A percentile compares a stretch with the other conserved stretches of the same genome.
Conservation (phyloP, 2,113 vertebrate species). For the Calidris pygmaea region DNA sequence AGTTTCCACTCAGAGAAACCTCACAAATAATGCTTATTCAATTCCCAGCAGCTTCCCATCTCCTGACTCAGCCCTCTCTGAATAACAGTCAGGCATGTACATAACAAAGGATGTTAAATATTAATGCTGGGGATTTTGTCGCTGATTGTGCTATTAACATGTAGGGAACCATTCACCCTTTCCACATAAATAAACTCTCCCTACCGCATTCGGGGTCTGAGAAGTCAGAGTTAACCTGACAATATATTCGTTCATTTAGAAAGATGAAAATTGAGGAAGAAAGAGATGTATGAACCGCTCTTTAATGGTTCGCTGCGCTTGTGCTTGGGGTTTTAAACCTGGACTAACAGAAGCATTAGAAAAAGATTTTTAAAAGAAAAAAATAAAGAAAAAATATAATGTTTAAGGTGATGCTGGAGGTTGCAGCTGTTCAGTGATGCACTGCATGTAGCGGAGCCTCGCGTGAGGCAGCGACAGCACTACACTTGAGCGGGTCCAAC, state of each 20-base stretch:
- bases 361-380: background rate
- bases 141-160: constrained; percentile 28
- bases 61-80: constrained; percentile 36
- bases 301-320: background rate
- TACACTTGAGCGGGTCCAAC: background rate
- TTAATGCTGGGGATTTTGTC: constrained; percentile 42
- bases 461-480: fast-evolving
- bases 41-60: constrained; percentile 23
- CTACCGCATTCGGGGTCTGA: constrained; percentile 1
- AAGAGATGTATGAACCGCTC: background rate
- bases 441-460: background rate
- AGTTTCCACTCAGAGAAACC: background rate
- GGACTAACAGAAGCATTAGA: background rate
- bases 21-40: constrained; percentile 38
- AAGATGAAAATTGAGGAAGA: background rate
- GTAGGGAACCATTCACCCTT: constrained; percentile 35
- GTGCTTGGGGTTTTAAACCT: background rate
- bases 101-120: constrained; percentile 63
- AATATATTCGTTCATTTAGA: background rate
- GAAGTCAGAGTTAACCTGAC: background rate
- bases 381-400: background rate
- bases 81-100: constrained; percentile 5
- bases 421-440: background rate
- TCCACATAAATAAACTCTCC: constrained; percentile 50
- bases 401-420: background rate